phyloP scores from a whole-genome alignment of 2,888 invertebrate species.

The Clistopyga incitator region DNA sequence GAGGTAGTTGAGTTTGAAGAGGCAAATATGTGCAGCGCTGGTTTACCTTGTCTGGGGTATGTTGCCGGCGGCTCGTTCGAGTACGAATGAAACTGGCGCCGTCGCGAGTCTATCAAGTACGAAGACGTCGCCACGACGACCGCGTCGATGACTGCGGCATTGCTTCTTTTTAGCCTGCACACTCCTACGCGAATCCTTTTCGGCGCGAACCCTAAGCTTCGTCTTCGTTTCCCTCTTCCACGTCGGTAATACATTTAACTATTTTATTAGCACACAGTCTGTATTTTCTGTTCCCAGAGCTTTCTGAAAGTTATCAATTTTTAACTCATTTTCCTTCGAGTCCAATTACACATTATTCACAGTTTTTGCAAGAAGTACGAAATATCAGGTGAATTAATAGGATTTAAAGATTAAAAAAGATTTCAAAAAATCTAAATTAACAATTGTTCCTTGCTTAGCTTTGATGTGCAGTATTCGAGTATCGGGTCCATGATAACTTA shows the following conservation, averaged over 20 bases:
- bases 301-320: background rate
- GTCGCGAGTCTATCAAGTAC: slow-evolving; percentile 47
- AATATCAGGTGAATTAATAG: too few relatives aligned
- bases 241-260: slow-evolving; percentile 12
- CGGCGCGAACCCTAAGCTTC: slow-evolving; percentile 6
- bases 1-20: slow-evolving; percentile 19
- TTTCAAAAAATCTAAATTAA: too few relatives aligned
- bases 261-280: background rate
- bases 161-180: background rate
- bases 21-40: background rate
- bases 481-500: too few relatives aligned
- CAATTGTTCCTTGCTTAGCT: too few relatives aligned
- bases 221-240: background rate
- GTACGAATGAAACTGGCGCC: slow-evolving; percentile 44
- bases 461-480: too few relatives aligned
- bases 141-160: slow-evolving; percentile 13
- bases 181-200: slow-evolving; percentile 21
- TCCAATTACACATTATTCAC: background rate
- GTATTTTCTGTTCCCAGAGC: background rate
- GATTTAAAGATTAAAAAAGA: too few relatives aligned
- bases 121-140: slow-evolving; percentile 64
- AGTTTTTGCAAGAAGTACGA: too few relatives aligned
- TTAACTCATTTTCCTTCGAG: background rate
- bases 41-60: slow-evolving; percentile 34
- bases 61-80: slow-evolving; percentile 33